Evolutionary conservation across 2,113 vertebrate species (phyloP).

Genomic region (Shinisaurus crocodilurus): DNA sequence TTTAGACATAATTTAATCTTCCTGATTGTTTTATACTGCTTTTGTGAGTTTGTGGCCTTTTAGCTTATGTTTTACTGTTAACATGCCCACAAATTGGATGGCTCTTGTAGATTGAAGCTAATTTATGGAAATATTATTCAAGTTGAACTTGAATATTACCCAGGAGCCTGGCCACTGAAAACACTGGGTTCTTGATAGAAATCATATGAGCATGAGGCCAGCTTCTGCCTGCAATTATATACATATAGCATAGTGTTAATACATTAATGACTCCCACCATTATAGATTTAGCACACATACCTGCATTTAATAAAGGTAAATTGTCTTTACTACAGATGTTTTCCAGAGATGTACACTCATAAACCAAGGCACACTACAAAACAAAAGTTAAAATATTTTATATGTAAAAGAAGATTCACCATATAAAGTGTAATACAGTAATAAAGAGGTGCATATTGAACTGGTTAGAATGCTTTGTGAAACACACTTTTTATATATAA

Average conservation of each 20-base stretch:
- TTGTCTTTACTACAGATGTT: slow-evolving; percentile 81
- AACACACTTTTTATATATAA: background rate
- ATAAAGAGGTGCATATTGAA: background rate
- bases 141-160: background rate
- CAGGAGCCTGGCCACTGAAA: background rate
- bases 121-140: background rate
- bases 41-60: background rate
- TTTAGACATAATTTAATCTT: background rate
- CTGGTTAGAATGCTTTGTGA: background rate
- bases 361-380: slow-evolving; percentile 88
- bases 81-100: background rate
- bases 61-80: background rate
- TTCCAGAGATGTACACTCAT: slow-evolving; percentile 82
- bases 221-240: background rate
- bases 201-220: background rate
- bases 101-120: too few species aligned
- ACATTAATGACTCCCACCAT: background rate
- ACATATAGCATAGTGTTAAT: background rate
- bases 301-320: slow-evolving; percentile 87
- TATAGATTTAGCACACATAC: slow-evolving; percentile 71
- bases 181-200: background rate
- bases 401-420: slow-evolving; percentile 25
- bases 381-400: slow-evolving; percentile 33
- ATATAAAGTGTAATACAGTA: background rate
- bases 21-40: background rate